Percentiles rank a stretch among this genome's conserved stretches.
Evolutionary conservation across 2,888 invertebrate species (phyloP).

Genomic region (Rotaria socialis): DNA sequence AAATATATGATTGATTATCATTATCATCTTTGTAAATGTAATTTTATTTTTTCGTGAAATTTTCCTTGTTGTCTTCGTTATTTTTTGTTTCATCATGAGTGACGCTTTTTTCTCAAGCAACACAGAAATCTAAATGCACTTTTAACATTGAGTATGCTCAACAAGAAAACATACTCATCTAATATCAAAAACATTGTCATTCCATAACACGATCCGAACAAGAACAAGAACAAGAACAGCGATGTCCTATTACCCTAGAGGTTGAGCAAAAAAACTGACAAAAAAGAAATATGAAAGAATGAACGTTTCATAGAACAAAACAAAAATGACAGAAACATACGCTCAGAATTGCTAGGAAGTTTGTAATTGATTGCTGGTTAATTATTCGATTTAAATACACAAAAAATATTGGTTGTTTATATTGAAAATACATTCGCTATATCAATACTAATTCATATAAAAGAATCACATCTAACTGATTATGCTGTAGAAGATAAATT

Average conservation of each 20-base stretch:
- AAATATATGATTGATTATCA: not conserved
- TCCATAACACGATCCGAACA: not conserved
- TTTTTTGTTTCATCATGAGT: not conserved
- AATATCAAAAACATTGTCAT: not conserved
- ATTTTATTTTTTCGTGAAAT: not conserved
- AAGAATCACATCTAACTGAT: not conserved
- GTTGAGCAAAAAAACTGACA: not conserved
- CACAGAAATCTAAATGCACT: not conserved
- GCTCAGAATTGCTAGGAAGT: too few relatives aligned
- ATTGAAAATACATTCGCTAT: not conserved
- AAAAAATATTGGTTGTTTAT: not conserved
- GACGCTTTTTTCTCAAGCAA: not conserved
- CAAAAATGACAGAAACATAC: not conserved
- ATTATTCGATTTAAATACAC: not conserved
- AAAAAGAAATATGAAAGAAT: not conserved
- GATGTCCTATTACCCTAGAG: conserved; percentile 6
- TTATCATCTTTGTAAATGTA: not conserved
- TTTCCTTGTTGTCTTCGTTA: not conserved
- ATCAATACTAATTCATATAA: not conserved
- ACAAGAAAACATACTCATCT: not conserved
- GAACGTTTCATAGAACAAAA: not conserved
- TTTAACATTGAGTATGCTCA: not conserved
- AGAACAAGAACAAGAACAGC: not conserved
- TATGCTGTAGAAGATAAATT: not conserved
- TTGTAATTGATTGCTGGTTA: not conserved